Percentiles rank a stretch among this genome's conserved stretches.
phyloP scores from a whole-genome alignment of 2,113 vertebrate genomes.

The Micromys minutus region DNA sequence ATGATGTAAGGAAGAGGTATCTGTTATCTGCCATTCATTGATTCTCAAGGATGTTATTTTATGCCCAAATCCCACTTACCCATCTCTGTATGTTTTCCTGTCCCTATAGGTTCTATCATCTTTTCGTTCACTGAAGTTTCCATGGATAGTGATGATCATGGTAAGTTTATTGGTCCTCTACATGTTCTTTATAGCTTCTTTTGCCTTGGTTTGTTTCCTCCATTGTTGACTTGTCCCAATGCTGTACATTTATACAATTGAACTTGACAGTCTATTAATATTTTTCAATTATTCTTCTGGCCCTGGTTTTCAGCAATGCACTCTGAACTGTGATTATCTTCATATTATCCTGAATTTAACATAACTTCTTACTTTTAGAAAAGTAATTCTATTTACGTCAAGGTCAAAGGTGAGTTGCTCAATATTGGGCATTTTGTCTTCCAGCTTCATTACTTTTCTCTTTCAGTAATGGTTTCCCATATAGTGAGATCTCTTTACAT shows the following conservation, averaged over 20 bases:
- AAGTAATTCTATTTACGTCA: conserved; percentile 23
- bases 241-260: not conserved
- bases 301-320: not conserved
- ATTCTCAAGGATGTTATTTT: not conserved
- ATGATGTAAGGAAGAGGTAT: not conserved
- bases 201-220: not conserved
- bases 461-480: conserved; percentile 29
- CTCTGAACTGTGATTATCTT: not conserved
- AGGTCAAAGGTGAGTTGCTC: not conserved
- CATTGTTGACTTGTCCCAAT: not conserved
- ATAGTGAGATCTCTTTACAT: not conserved
- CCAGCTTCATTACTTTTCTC: not conserved
- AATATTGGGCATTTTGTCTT: not conserved
- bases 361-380: conserved; percentile 33
- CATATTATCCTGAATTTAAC: not conserved
- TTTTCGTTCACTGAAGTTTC: not conserved
- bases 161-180: not conserved
- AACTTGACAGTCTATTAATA: not conserved
- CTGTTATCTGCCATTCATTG: not conserved
- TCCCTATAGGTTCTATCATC: not conserved
- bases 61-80: not conserved
- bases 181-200: not conserved
- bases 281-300: not conserved
- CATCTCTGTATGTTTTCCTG: not conserved
- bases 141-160: not conserved